A percentile compares a stretch with the other conserved stretches of the same genome.
phyloP scores from a whole-genome alignment of 2,888 invertebrate species.

The Phortica magna region DNA sequence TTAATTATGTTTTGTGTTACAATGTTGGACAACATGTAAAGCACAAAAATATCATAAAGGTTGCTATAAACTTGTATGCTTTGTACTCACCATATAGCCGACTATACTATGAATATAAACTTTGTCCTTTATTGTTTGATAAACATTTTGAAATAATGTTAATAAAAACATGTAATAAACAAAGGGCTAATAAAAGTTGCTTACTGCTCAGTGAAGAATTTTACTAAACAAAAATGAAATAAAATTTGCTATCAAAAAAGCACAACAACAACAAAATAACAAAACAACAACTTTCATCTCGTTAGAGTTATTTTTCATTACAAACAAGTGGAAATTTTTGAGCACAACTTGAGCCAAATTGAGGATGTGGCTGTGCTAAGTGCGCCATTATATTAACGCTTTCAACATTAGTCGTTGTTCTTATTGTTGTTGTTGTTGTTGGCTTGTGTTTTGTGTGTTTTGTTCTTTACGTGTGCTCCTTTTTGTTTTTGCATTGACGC shows the following conservation, averaged over 20 bases:
- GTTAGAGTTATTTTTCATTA: background rate
- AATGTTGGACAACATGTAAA: too few species aligned
- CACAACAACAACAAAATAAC: background rate
- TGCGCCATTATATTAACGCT: background rate
- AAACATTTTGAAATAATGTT: too few species aligned
- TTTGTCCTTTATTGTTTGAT: too few species aligned
- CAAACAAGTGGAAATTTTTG: conserved; percentile 40
- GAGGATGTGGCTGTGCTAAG: conserved; percentile 62
- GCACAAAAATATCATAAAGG: too few species aligned
- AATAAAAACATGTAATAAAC: too few species aligned
- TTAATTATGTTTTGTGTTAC: too few species aligned
- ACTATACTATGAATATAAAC: too few species aligned
- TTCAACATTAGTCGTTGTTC: background rate
- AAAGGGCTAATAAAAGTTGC: too few species aligned
- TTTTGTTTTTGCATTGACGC: background rate
- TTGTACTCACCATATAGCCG: too few species aligned
- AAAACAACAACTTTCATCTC: background rate
- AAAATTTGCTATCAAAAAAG: background rate
- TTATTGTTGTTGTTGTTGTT: background rate
- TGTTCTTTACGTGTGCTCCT: background rate
- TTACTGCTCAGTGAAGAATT: background rate
- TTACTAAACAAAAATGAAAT: background rate
- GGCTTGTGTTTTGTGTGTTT: background rate
- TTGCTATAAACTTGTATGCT: too few species aligned
- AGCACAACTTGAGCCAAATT: conserved; percentile 62